phyloP scores from a whole-genome alignment of 2,797 vertebrate species.

The Cercopithecus hamlyni region DNA sequence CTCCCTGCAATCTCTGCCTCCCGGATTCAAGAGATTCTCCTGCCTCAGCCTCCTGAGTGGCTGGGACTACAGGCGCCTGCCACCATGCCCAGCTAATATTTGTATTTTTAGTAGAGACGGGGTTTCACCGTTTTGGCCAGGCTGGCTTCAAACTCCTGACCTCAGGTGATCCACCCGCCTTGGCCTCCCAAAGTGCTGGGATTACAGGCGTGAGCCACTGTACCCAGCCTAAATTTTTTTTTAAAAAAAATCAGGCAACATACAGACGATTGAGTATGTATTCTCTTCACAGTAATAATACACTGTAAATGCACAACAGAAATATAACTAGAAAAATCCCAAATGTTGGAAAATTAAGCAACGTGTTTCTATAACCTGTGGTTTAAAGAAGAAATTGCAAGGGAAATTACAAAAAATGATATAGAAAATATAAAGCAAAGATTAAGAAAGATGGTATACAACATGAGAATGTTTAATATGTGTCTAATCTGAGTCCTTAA shows the following conservation, averaged over 20 bases:
- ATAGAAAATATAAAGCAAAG: background rate
- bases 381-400: background rate
- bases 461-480: background rate
- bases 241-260: background rate
- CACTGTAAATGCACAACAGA: background rate
- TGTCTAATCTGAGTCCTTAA: background rate
- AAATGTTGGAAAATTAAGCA: background rate
- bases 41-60: background rate
- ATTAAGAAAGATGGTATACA: background rate
- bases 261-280: background rate
- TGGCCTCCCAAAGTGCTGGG: background rate
- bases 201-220: background rate
- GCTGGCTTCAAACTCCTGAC: background rate
- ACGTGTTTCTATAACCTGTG: background rate
- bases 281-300: background rate
- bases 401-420: background rate
- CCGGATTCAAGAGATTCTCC: background rate
- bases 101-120: background rate
- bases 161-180: background rate
- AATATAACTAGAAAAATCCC: background rate
- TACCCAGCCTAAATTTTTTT: background rate
- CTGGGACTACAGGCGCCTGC: background rate
- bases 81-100: background rate
- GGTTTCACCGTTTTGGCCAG: background rate
- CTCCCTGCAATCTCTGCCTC: background rate